Base-by-base conservation (phyloP, 2,797 vertebrate species). In the Tokudaia muenninki region DNA sequence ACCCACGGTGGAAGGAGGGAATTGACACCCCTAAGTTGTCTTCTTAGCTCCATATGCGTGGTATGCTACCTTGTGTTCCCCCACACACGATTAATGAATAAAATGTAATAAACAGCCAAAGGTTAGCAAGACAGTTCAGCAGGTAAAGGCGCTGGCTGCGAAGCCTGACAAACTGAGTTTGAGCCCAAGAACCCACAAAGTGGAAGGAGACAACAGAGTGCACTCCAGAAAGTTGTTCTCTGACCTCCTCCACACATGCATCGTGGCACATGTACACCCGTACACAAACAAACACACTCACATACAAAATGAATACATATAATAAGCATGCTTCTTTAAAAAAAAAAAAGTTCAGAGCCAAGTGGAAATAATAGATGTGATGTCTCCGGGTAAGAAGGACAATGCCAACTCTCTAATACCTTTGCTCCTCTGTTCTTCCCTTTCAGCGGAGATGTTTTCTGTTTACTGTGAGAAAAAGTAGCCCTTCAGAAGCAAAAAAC, bases 371-470 rank as follows among this genome's bases (percentile, higher is more conserved):
- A 87, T 7, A 89, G 67, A 90, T 55, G 6, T 22, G 29, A 34
- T n/a, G 8, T 34, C 87, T 59, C 55, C 17, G 5, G 50, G 65
- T 91, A 59, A 75, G 72, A 70, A 94, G 59, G 41, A 31, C 37
- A 70, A 59, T 75, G 19, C 34, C 34, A 34, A 29, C 61, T 29
- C 10, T 3, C 61, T 63, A 65, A 13, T 29, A 13, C 29, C 26
- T 13, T 11, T 65, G 12, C 26, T 65, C 26, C 63, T 31, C 12
- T 22, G 9, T 10, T 55, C 3, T 24, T 91, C 55, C 82, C 13
- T 82, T 92, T 92, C 59, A 74, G 61, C 34, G 41, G 87, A 83
- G 92, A 78, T 55, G 12, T 79, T 24, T 84, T 90, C 16, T 37
- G 24, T 8, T 21, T 90, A 29, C 84, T 79, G 86, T 52, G 44